A percentile compares a stretch with the other conserved stretches of the same genome.
Evolutionary conservation across 1,140 invertebrate genomes (phyloP).

Genomic region (Apis cerana): DNA sequence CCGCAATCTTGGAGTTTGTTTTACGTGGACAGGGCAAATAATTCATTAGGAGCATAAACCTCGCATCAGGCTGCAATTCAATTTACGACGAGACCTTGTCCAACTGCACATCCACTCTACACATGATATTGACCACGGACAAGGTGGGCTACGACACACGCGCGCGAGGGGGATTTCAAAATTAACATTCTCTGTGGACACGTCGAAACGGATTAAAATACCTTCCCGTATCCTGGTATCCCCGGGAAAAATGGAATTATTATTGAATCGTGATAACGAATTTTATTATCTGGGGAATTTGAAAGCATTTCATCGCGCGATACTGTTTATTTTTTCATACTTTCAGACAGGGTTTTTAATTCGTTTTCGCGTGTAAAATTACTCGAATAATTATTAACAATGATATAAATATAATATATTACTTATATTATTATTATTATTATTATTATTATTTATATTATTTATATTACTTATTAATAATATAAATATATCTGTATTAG

Average conservation of each 20-base stretch:
- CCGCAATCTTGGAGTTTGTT: conserved; percentile 33
- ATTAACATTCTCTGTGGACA: conserved; percentile 19
- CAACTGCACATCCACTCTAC: conserved; percentile 19
- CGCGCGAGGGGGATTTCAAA: conserved; percentile 2
- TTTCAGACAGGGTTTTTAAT: too few relatives aligned
- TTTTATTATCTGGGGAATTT: neutral
- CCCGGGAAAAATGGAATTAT: neutral
- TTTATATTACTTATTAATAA: too few relatives aligned
- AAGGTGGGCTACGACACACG: neutral
- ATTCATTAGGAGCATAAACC: conserved; percentile 54
- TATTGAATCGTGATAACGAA: neutral
- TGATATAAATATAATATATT: too few relatives aligned
- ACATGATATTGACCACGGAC: conserved; percentile 14
- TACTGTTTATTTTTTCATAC: too few relatives aligned
- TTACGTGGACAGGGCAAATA: conserved; percentile 45
- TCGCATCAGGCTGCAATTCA: conserved; percentile 47
- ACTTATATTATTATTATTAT: too few relatives aligned
- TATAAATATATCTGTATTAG: too few relatives aligned
- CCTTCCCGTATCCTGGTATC: neutral
- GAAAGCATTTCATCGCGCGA: neutral
- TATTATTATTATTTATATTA: too few relatives aligned
- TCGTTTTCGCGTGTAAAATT: too few relatives aligned
- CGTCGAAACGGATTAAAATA: conserved; percentile 11
- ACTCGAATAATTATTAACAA: too few relatives aligned
- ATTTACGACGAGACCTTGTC: conserved; percentile 42